phyloP scores from a whole-genome alignment of 2,888 invertebrate genomes.

The Hirtodrosophila confusa region DNA sequence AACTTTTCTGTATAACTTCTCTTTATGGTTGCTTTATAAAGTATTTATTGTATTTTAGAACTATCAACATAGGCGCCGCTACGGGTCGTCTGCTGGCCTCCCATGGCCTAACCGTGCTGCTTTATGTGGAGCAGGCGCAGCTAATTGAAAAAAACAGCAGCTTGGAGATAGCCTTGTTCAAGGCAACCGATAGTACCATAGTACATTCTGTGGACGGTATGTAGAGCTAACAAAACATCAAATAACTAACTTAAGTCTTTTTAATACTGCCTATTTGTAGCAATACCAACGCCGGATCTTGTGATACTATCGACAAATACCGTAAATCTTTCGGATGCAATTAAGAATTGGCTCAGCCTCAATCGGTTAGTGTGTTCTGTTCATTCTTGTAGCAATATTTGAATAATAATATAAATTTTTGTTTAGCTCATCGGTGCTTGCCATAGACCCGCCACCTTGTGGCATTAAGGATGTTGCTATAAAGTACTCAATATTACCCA shows the following conservation, averaged over 20 bases:
- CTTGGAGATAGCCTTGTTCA: conserved; percentile 88
- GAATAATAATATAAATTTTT: neutral
- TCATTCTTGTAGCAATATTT: neutral
- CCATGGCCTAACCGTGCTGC: conserved; percentile 90
- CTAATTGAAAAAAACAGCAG: conserved; percentile 85
- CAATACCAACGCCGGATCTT: conserved; percentile 84
- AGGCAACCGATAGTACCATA: conserved; percentile 87
- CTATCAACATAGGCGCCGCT: conserved; percentile 89
- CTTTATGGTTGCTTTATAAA: too few relatives aligned
- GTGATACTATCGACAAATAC: conserved; percentile 83
- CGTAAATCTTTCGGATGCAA: conserved; percentile 84
- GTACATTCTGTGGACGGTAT: conserved; percentile 85
- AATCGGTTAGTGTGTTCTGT: conserved; percentile 83
- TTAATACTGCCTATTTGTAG: conserved; percentile 57
- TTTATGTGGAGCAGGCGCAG: conserved; percentile 86
- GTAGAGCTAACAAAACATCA: neutral
- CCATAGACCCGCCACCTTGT: conserved; percentile 90
- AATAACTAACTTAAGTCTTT: neutral
- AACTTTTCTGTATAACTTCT: too few relatives aligned
- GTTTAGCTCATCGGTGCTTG: conserved; percentile 88
- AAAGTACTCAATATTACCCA: conserved; percentile 90
- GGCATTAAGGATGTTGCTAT: conserved; percentile 87
- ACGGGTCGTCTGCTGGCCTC: conserved; percentile 92
- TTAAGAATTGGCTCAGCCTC: conserved; percentile 89
- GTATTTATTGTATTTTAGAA: conserved; percentile 52